phyloP scores from a whole-genome alignment of 2,888 invertebrate genomes.

The Mesopsocus fuscifrons region DNA sequence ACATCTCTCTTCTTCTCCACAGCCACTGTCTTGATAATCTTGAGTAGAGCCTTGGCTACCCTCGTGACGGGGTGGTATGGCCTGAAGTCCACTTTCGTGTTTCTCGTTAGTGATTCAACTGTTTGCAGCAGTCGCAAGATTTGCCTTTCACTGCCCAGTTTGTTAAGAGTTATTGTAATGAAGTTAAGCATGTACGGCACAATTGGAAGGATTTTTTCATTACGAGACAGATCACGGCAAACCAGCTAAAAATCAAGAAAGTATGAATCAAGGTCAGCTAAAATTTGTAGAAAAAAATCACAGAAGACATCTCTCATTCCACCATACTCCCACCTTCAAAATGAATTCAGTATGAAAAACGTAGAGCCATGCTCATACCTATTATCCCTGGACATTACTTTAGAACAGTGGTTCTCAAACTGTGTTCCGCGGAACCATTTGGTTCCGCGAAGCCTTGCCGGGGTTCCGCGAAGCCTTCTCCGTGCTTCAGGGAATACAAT shows the following conservation, averaged over 20 bases:
- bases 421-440: background rate
- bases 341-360: no score
- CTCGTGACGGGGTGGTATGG: background rate
- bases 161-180: background rate
- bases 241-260: constrained; percentile 3
- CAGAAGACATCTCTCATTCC: no score
- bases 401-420: no score
- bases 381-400: no score
- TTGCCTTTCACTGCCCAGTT: constrained; percentile 2
- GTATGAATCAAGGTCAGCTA: no score
- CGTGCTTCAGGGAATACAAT: no score
- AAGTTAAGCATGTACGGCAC: constrained; percentile 7
- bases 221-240: background rate
- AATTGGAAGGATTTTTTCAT: constrained; percentile 1
- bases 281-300: no score
- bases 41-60: background rate
- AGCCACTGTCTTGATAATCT: background rate
- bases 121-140: background rate
- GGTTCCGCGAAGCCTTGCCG: no score
- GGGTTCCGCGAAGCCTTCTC: no score
- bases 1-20: background rate
- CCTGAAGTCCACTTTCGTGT: background rate
- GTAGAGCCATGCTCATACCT: no score
- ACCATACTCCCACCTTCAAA: no score
- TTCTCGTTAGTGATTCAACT: constrained; percentile 1